Evolutionary conservation across 2,113 vertebrate genomes (phyloP).

Genomic region (Gobio gobio): DNA sequence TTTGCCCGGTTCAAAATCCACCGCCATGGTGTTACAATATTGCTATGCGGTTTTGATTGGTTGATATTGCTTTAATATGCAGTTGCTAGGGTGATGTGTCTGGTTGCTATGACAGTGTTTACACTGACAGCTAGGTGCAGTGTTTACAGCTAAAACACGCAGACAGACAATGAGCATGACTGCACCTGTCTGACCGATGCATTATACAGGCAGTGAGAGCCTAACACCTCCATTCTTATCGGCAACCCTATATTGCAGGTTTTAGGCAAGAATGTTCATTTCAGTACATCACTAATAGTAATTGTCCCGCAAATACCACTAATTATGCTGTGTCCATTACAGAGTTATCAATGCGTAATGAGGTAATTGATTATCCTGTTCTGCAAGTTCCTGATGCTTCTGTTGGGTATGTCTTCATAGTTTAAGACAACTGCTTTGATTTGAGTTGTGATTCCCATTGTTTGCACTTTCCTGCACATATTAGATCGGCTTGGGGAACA

Average conservation of each 20-base stretch:
- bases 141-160: neutral
- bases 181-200: neutral
- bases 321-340: neutral
- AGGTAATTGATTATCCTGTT: neutral
- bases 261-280: neutral
- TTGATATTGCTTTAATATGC: neutral
- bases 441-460: neutral
- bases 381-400: neutral
- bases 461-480: constrained; percentile 8
- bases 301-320: neutral
- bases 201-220: neutral
- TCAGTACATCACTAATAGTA: neutral
- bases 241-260: neutral
- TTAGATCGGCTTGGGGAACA: constrained; percentile 29
- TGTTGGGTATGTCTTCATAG: neutral
- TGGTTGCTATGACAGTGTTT: neutral
- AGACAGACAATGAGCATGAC: neutral
- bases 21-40: neutral
- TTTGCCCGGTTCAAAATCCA: too few relatives aligned
- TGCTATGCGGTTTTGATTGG: neutral
- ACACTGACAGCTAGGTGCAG: too few relatives aligned
- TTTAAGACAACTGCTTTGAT: neutral
- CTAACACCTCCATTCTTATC: neutral
- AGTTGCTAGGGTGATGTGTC: neutral
- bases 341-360: neutral